Base-by-base conservation (phyloP, 2,797 vertebrate genomes). In the Esox masquinongy region DNA sequence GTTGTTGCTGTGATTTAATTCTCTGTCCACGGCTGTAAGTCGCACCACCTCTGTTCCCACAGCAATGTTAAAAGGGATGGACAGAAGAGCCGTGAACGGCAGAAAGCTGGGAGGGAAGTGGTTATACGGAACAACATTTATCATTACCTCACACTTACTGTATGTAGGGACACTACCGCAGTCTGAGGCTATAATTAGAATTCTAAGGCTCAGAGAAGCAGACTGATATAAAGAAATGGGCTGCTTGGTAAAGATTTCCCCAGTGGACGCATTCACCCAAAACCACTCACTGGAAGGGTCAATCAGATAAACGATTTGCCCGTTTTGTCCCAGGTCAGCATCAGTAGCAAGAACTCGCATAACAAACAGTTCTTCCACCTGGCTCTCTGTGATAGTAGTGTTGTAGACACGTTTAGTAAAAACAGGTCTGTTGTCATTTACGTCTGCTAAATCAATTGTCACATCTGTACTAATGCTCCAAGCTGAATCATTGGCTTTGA, bases 391-490 rank as follows among this genome's bases (percentile, higher is more conserved):
- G 26, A 94, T 76, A 19, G 81, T 80, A 50, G 75, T 12, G 0
- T 61, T 80, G 74, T 93, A 93, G 16, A 73, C 75, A 31, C 66
- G 8, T 79, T 91, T 74, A 31, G 79, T 84, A 86, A 95, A 95
- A 14, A 90, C 72, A 1, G 94, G 94, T 16, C 31, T 64, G 9
- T 94, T 95, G 80, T 95, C 94, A 39, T 95, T 95, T 14, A 93
- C 50, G 50, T 95, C 94, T 78, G 75, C 80, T 68, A 95, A 78
- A 19, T 90, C 8, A 43, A 95, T 83, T 26, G 82, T 94, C 68
- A 95, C 87, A 0, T 94, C 91, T 9, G 93, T 94, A 84, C 90
- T 93, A 51, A 93, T 80, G 75, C 88, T 93, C 94, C 94, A 95
- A 1, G 89, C 91, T 36, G 93, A 94, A 87, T 95, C 92, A 64